Evolutionary conservation across 2,888 invertebrate species (phyloP).

Genomic region (Pseudanteris insignis): DNA sequence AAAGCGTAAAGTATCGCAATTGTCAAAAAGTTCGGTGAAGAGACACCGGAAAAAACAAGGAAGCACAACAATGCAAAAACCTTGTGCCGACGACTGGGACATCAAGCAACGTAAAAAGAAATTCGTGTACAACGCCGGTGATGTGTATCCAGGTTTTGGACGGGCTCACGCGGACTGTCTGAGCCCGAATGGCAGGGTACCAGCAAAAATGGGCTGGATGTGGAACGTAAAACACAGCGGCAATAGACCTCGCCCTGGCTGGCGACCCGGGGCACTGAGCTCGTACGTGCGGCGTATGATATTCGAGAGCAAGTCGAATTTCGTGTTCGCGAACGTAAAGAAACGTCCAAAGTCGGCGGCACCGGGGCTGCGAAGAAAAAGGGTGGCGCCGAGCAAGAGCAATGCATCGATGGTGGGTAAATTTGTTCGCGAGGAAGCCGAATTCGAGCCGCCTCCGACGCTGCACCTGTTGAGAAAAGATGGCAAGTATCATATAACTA

Average conservation of each 20-base stretch:
- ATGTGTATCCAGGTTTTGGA: slow-evolving; percentile 52
- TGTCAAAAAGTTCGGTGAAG: too few species aligned
- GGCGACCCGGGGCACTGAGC: slow-evolving; percentile 61
- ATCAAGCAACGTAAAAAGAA: too few species aligned
- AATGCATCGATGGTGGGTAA: slow-evolving; percentile 13
- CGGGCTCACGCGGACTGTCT: slow-evolving; percentile 58
- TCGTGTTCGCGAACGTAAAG: slow-evolving; percentile 26
- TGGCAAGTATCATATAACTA: slow-evolving; percentile 63
- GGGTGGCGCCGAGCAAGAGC: too few species aligned
- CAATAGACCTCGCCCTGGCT: slow-evolving; percentile 56
- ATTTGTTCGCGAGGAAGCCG: slow-evolving; percentile 36
- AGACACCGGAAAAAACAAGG: neutral
- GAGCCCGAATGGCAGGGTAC: slow-evolving; percentile 52
- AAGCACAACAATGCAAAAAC: neutral
- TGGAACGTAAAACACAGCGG: slow-evolving; percentile 53
- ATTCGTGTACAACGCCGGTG: slow-evolving; percentile 57
- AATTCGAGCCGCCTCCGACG: slow-evolving; percentile 58
- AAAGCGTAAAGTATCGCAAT: too few species aligned
- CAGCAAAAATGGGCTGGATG: slow-evolving; percentile 63
- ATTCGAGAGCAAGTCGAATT: slow-evolving; percentile 46
- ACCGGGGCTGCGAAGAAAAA: slow-evolving; percentile 3
- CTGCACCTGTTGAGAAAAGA: slow-evolving; percentile 60
- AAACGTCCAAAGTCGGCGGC: slow-evolving; percentile 11
- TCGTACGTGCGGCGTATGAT: slow-evolving; percentile 47
- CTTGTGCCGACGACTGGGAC: too few species aligned